Evolutionary conservation across 2,888 invertebrate genomes (phyloP).

Genomic region (Pandemis heparana): DNA sequence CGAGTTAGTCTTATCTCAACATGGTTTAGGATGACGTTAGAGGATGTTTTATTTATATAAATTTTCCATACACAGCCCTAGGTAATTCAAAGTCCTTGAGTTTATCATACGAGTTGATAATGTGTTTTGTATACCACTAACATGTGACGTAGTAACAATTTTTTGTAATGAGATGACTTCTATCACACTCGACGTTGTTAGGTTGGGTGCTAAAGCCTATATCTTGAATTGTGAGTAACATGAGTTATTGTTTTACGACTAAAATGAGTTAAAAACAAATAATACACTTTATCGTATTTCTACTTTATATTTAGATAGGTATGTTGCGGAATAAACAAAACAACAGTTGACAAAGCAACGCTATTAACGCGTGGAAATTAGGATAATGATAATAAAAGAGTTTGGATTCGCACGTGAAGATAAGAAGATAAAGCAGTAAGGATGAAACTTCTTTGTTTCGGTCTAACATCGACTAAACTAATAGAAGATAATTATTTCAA

Average conservation of each 20-base stretch:
- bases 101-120: not conserved
- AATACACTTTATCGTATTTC: not conserved
- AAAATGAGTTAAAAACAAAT: not conserved
- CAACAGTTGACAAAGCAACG: not conserved
- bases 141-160: not conserved
- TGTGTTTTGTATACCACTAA: not conserved
- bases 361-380: not conserved
- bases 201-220: no score
- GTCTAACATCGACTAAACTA: not conserved
- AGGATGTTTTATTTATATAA: slow-evolving; percentile 37
- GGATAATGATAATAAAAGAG: not conserved
- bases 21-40: slow-evolving; percentile 40
- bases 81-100: slow-evolving; percentile 19
- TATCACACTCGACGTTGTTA: not conserved
- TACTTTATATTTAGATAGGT: not conserved
- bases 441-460: not conserved
- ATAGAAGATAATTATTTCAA: not conserved
- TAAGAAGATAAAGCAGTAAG: not conserved
- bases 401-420: not conserved
- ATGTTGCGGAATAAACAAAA: not conserved
- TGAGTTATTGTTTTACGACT: not conserved
- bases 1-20: slow-evolving; percentile 38
- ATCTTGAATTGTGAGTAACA: not conserved
- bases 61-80: slow-evolving; percentile 16
- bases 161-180: not conserved